Base-by-base conservation (phyloP, 2,888 invertebrate genomes). In the Pachliopta kotzebuea region DNA sequence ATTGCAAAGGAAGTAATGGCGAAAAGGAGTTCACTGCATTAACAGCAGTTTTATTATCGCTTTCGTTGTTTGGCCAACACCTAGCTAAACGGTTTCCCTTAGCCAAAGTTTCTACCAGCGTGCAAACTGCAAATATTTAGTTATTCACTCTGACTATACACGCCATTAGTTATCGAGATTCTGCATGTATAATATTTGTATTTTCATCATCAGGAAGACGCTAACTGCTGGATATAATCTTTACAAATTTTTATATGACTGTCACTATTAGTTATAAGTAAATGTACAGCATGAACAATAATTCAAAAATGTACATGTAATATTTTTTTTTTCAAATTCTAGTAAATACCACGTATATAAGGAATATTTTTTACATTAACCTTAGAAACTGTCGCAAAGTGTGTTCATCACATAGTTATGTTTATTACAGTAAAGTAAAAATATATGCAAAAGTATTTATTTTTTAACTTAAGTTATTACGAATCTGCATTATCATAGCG, bases 21-120 rank as follows among this genome's bases (percentile, higher is more conserved):
- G 65, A 58, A 70, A 72, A 74, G 69, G 73, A 71, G 71, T 72
- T 67, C 60, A 68, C 60, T 68, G 65, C 64, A 65, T 65, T 68
- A 67, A 49, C 45, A 49, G 57, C 45, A 26, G 20, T 49, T 58
- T 58, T 58, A 58, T 58, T 49, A 42, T 11, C n/a, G 29, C 18
- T 29, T 52, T 21, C 20, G n/a, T 21, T 52, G 21, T 52, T 52
- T 52, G n/a, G n/a, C 21, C 14, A 52, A 52, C 21, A 52, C 14
- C 50, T 21, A 52, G 50, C 11, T n/a, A 9, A 9, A 52, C 50
- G 11, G 50, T 21, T 52, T n/a, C 50, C 50, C 20, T 21, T 21
- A 52, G 9, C n/a, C 4, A 52, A 14, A 23, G 50, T 52, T 52
- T 52, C 50, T 52, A 52, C 21, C 23, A 31, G 50, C 11, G 21